phyloP scores from a whole-genome alignment of 2,888 invertebrate species.

The Gerosis bhagava region DNA sequence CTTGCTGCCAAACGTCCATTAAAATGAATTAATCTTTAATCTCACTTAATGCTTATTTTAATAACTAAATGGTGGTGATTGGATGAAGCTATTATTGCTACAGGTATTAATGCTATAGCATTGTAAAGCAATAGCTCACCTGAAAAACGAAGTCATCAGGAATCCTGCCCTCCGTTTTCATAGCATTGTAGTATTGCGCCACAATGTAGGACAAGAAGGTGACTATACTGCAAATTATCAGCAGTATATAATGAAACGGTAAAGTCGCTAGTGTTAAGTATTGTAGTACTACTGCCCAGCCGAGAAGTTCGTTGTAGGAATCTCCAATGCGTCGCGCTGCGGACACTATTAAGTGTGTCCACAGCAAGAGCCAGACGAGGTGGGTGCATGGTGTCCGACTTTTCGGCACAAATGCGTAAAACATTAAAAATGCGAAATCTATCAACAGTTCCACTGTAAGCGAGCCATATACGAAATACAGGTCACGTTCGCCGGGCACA shows the following conservation, averaged over 20 bases:
- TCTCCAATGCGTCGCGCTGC: slow-evolving; percentile 75
- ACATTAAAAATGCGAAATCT: slow-evolving; percentile 49
- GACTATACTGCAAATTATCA: slow-evolving; percentile 55
- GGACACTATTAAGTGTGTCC: slow-evolving; percentile 60
- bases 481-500: slow-evolving; percentile 66
- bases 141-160: slow-evolving; percentile 63
- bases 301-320: slow-evolving; percentile 84
- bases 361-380: slow-evolving; percentile 84
- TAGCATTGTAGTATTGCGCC: slow-evolving; percentile 64
- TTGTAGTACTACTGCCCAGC: slow-evolving; percentile 89
- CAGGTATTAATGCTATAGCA: no score
- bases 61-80: no score
- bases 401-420: slow-evolving; percentile 47
- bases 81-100: no score
- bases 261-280: slow-evolving; percentile 89
- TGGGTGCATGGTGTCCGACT: slow-evolving; percentile 83
- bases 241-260: slow-evolving; percentile 78
- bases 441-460: slow-evolving; percentile 47
- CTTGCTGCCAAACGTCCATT: slow-evolving; percentile 78
- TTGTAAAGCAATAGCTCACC: no score
- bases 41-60: no score
- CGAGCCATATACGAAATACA: slow-evolving; percentile 53
- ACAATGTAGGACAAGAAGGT: slow-evolving; percentile 56
- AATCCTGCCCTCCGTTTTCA: slow-evolving; percentile 50
- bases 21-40: neutral